These are phyloP conservation scores for Styela clava DNA, from an alignment of 23 tunicate species.

Conservation along the genomic window DNA sequence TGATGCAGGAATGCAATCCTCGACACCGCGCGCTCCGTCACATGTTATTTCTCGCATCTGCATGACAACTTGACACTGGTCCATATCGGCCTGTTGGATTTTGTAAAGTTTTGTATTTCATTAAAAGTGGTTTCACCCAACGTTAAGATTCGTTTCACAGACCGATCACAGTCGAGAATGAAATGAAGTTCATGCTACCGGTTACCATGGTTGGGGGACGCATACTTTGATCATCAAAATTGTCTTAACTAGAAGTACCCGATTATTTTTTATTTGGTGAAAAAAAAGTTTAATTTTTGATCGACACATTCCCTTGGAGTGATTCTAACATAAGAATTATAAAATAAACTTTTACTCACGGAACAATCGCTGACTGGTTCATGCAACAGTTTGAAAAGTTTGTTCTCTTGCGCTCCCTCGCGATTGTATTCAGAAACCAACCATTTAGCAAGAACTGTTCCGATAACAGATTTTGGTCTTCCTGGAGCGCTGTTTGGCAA, in stretches of 20 bases:
- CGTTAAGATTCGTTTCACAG: too few relatives aligned
- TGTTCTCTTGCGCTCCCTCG: conserved; percentile 29
- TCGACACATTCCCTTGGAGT: too few relatives aligned
- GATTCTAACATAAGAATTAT: too few relatives aligned
- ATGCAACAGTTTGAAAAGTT: conserved; percentile 15
- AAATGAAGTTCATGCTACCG: too few relatives aligned
- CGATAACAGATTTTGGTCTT: neutral
- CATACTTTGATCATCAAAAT: too few relatives aligned
- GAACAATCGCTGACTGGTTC: conserved; percentile 8
- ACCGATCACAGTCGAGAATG: too few relatives aligned
- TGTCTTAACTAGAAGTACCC: too few relatives aligned
- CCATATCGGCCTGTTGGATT: neutral
- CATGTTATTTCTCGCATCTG: neutral
- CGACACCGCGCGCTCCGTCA: neutral
- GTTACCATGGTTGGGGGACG: too few relatives aligned
- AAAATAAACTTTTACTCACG: conserved; percentile 1
- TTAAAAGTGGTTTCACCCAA: too few relatives aligned
- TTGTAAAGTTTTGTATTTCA: too few relatives aligned
- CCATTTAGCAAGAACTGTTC: conserved; percentile 25
- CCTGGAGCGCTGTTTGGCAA: neutral
- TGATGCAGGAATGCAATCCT: neutral
- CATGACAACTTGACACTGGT: conserved; percentile 13
- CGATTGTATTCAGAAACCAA: conserved; percentile 77
- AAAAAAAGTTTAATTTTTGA: too few relatives aligned
- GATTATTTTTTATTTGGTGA: too few relatives aligned